Percentiles rank a stretch among this genome's conserved stretches.
Evolutionary conservation across 2,113 vertebrate species (phyloP).

Genomic region (Pavo muticus): DNA sequence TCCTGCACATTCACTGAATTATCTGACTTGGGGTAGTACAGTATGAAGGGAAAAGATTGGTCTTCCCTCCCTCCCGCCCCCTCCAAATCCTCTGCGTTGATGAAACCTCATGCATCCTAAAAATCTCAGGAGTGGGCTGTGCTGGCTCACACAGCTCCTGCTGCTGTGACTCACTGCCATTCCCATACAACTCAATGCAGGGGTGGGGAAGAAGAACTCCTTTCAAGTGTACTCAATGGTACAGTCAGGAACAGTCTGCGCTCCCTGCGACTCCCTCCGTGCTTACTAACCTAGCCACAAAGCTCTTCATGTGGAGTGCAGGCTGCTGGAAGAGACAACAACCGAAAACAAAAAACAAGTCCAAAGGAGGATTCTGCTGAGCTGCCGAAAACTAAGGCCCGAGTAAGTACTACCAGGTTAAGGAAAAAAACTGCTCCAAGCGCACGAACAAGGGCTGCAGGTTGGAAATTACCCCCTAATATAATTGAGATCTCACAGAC

Average conservation of each 20-base stretch:
- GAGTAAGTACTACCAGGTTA: background rate
- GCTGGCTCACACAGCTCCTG: conserved; percentile 20
- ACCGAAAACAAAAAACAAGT: background rate
- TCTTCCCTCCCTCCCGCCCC: background rate
- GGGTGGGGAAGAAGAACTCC: conserved; percentile 1
- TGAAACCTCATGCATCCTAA: background rate
- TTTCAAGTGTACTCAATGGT: background rate
- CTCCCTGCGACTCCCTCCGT: background rate
- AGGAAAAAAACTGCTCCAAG: background rate
- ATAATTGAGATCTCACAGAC: conserved; percentile 22
- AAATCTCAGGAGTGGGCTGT: conserved; percentile 28
- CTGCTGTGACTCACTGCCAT: background rate
- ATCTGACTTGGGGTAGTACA: background rate
- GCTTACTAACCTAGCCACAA: background rate
- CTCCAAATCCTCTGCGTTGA: conserved; percentile 32
- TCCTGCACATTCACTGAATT: background rate
- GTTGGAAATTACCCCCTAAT: background rate
- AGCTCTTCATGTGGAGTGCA: background rate
- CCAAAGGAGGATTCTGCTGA: background rate
- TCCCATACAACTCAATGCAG: background rate
- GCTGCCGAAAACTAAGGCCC: background rate
- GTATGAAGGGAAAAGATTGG: background rate
- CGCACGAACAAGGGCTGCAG: background rate
- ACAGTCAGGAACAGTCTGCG: background rate
- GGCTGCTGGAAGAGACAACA: background rate